Percentiles rank a stretch among this genome's conserved stretches.
These are phyloP conservation scores for Rhea pennata DNA, from an alignment of 2,113 vertebrate genomes.

Conservation along the genomic window DNA sequence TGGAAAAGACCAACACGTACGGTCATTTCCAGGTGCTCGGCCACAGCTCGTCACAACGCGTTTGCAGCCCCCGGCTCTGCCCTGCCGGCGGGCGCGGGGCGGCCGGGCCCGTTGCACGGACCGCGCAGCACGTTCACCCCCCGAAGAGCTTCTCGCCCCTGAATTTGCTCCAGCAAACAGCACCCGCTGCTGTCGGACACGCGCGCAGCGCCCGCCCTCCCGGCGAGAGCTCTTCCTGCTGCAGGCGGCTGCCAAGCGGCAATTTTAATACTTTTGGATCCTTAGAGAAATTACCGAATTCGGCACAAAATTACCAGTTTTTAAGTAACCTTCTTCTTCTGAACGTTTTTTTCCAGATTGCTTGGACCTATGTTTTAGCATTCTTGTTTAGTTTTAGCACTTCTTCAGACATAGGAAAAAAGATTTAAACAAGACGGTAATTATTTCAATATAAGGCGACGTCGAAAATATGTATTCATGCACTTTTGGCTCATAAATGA, in stretches of 20 bases:
- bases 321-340: neutral
- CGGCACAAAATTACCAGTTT: neutral
- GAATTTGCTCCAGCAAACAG: neutral
- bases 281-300: conserved; percentile 15
- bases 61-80: neutral
- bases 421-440: neutral
- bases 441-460: neutral
- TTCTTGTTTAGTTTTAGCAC: neutral
- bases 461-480: neutral
- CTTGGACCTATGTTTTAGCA: neutral
- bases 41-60: conserved; percentile 66
- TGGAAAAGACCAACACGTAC: conserved; percentile 62
- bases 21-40: conserved; percentile 66
- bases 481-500: conserved; percentile 21
- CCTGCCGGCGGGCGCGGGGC: too few relatives aligned
- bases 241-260: neutral
- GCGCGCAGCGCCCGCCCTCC: too few relatives aligned
- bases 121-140: neutral
- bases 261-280: neutral
- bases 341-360: neutral
- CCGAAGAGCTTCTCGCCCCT: neutral
- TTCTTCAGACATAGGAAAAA: neutral
- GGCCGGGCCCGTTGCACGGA: too few relatives aligned
- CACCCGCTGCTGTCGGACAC: neutral
- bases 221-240: too few relatives aligned